Percentiles rank a stretch among this genome's conserved stretches.
phyloP scores from a whole-genome alignment of 1,140 invertebrate genomes.

The Drosophila setifemur region DNA sequence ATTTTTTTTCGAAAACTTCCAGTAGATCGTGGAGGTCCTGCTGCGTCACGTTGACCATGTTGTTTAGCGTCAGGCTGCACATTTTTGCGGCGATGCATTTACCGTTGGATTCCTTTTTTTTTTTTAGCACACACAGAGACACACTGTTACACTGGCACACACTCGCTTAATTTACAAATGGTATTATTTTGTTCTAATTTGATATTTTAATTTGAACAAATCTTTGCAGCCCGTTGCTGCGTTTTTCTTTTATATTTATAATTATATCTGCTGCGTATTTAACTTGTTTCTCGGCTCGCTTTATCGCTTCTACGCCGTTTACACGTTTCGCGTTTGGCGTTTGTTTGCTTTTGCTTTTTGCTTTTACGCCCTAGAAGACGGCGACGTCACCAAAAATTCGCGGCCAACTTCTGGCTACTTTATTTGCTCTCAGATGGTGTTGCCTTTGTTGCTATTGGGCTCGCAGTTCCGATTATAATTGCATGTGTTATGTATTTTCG shows the following conservation, averaged over 20 bases:
- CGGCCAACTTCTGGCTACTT: conserved; percentile 1
- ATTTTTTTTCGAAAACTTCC: conserved; percentile 80
- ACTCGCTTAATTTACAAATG: conserved; percentile 7
- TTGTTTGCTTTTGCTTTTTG: conserved; percentile 54
- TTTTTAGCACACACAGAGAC: conserved; percentile 24
- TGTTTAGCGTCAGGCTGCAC: conserved; percentile 67
- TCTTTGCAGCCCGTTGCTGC: conserved; percentile 10
- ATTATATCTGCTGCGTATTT: conserved; percentile 52
- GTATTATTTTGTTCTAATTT: too few species aligned
- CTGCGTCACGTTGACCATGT: conserved; percentile 71
- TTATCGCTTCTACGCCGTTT: conserved; percentile 46
- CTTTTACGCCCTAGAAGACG: conserved; percentile 33
- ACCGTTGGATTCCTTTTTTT: conserved; percentile 57
- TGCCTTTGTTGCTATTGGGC: neutral
- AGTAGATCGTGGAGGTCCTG: conserved; percentile 79
- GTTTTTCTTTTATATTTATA: conserved; percentile 33
- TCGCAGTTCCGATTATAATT: neutral
- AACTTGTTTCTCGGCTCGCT: conserved; percentile 22
- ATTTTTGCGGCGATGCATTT: conserved; percentile 79
- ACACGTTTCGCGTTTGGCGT: conserved; percentile 45
- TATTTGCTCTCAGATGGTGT: neutral
- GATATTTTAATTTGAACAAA: conserved; percentile 36
- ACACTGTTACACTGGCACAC: neutral
- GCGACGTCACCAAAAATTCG: conserved; percentile 40
- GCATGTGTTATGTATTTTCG: conserved; percentile 4